Evolutionary conservation across 2,888 invertebrate species (phyloP), one percentile per base, ranked within the genome.

Genomic region (Brachylomia viminalis): DNA sequence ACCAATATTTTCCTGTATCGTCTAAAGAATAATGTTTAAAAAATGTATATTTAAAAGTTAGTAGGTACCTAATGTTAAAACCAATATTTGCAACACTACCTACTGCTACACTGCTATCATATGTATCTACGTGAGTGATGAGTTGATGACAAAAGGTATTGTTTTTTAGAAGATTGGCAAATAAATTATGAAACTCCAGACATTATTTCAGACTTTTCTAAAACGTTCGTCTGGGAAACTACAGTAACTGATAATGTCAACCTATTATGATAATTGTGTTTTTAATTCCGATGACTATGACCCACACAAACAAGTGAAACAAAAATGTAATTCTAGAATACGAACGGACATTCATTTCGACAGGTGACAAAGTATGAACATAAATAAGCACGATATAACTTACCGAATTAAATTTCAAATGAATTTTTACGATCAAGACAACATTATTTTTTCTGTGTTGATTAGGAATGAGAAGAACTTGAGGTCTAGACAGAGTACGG

Each of bases 391-490:
- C 30, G 30, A 17, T 62, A 72, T 45, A 72, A 45, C n/a, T 73
- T 10, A 61, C 33, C 13, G 64, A 75, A 68, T 75, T 49, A 73
- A 85, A 79, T 65, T 33, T 69, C 54, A 75, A 66, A 75, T 10
- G 1, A 30, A 23, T 68, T 80, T 82, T 75, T 69, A 27, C 56
- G n/a, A 30, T n/a, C 5, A 11, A 20, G n/a, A 52, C 27, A 61
- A 81, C 49, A 64, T 74, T 73, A 72, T 82, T 79, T 85, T 80
- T 56, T 13, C 13, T 27, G 10, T 17, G n/a, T 11, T 64, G 27
- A 42, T 67, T 49, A 59, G 13, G 13, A 27, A 23, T 38, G 10
- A 23, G 15, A 49, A 33, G 42, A 71, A 69, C 66, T 67, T 42
- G 65, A 42, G 33, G 10, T 70, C 23, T 38, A 33, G 15, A n/a